Evolutionary conservation across 1,140 invertebrate genomes (phyloP).

Genomic region (Portunus trituberculatus): DNA sequence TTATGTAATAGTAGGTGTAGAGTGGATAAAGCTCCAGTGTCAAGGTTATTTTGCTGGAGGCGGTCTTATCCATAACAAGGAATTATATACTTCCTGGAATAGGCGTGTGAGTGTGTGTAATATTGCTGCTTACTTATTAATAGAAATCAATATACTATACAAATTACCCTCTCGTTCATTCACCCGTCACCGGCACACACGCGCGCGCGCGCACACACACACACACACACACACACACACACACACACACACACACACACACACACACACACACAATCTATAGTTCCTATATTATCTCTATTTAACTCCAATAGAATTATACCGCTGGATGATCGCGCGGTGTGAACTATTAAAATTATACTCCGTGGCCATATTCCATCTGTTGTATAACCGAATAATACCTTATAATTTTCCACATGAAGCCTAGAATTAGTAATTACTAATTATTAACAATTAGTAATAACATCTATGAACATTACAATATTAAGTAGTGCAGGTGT

Average conservation of each 20-base stretch:
- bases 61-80: no score
- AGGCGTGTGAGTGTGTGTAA: no score
- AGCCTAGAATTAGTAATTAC: conserved; percentile 64
- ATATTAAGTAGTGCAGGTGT: conserved; percentile 29
- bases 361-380: conserved; percentile 45
- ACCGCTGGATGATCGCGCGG: conserved; percentile 33
- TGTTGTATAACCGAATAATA: conserved; percentile 64
- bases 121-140: no score
- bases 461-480: conserved; percentile 48
- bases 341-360: conserved; percentile 49
- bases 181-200: not conserved
- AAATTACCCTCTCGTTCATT: no score
- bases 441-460: conserved; percentile 58
- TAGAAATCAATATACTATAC: no score
- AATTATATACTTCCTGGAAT: no score
- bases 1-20: no score
- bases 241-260: not conserved
- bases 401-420: conserved; percentile 66
- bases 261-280: conserved; percentile 42
- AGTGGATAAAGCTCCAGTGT: no score
- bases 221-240: conserved; percentile 52
- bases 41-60: no score
- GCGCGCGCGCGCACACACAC: conserved; percentile 39
- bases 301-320: conserved; percentile 59
- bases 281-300: conserved; percentile 41